Evolutionary conservation across 2,888 invertebrate species (phyloP).

Genomic region (Cinara cedri): DNA sequence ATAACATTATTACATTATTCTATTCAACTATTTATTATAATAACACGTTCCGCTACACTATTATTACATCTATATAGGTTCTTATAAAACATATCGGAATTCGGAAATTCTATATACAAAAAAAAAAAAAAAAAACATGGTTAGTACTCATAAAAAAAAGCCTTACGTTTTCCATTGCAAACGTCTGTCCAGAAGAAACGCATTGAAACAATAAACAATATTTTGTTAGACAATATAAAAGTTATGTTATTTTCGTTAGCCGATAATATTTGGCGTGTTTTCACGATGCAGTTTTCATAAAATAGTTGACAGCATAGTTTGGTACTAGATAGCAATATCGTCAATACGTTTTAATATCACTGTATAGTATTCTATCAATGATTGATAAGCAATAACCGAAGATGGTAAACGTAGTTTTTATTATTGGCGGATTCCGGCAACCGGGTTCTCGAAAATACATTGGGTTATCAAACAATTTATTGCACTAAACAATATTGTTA

Average conservation of each 20-base stretch:
- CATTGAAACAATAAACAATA: constrained; percentile 55
- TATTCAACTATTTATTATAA: neutral
- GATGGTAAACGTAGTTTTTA: no score
- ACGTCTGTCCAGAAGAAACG: constrained; percentile 47
- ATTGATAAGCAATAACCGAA: no score
- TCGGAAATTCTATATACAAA: neutral
- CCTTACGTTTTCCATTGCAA: constrained; percentile 58
- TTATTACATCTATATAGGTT: neutral
- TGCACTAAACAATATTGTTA: no score
- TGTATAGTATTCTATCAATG: no score
- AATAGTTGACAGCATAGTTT: no score
- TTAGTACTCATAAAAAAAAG: constrained; percentile 18
- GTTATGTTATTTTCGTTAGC: constrained; percentile 14
- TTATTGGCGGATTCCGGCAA: no score
- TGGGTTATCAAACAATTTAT: no score
- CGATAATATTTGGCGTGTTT: no score
- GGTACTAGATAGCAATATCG: no score
- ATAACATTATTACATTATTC: neutral
- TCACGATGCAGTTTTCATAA: no score
- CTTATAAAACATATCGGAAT: neutral
- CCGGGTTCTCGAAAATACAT: no score
- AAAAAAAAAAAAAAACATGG: neutral
- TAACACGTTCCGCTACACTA: neutral
- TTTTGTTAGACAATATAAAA: constrained; percentile 35
- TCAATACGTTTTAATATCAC: no score